A percentile compares a stretch with the other conserved stretches of the same genome.
phyloP scores from a whole-genome alignment of 2,113 vertebrate species.

The Leptocoma aspasia region DNA sequence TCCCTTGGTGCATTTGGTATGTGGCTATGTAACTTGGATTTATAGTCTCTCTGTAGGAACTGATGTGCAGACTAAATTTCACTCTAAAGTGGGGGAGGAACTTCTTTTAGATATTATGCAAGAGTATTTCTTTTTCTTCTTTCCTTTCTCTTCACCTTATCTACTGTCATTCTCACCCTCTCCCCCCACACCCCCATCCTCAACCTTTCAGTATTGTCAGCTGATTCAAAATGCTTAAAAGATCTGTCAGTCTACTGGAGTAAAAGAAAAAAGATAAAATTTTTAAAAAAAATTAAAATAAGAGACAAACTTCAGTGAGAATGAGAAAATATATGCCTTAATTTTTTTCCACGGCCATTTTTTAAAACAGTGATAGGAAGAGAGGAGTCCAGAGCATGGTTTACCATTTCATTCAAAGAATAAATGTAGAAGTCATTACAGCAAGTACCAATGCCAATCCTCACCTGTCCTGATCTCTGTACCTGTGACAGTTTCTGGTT shows the following conservation, averaged over 20 bases:
- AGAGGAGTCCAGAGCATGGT: neutral
- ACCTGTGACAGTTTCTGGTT: neutral
- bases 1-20: neutral
- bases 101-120: neutral
- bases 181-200: neutral
- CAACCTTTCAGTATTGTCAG: neutral
- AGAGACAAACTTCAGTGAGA: neutral
- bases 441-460: neutral
- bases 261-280: neutral
- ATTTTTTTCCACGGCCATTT: neutral
- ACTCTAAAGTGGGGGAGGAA: neutral
- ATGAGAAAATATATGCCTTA: neutral
- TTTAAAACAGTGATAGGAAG: neutral
- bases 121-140: neutral
- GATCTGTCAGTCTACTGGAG: neutral
- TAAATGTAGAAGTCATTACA: neutral
- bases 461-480: neutral
- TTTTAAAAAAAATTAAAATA: too few relatives aligned
- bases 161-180: neutral
- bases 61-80: neutral
- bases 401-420: neutral
- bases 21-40: conserved; percentile 1
- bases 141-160: neutral
- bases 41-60: neutral
- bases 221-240: neutral